Evolutionary conservation across 1,140 invertebrate species (phyloP).

Genomic region (Mycetomoellerius zeteki): DNA sequence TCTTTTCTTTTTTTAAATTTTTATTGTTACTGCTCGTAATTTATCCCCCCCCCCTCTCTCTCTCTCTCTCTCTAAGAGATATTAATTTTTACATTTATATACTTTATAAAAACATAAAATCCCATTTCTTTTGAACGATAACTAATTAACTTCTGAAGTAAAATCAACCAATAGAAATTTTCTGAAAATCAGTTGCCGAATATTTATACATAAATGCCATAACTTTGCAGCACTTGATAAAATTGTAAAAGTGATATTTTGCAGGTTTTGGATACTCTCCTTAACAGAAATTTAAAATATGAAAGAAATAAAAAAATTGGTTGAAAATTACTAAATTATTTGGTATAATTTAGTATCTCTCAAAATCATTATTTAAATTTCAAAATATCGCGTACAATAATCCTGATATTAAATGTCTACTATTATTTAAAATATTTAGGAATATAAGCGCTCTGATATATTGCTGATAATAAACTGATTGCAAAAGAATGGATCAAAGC

Average conservation of each 20-base stretch:
- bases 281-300: not conserved
- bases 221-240: not conserved
- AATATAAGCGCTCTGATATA: not conserved
- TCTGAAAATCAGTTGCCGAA: not conserved
- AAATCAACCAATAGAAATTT: not conserved
- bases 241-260: not conserved
- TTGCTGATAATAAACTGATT: not conserved
- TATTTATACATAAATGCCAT: constrained; percentile 13
- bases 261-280: not conserved
- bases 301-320: not conserved
- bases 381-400: no score
- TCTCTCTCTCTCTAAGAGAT: no score
- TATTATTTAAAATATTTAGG: no score
- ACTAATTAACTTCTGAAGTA: not conserved
- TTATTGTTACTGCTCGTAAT: not conserved
- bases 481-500: constrained; percentile 9
- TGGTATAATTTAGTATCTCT: no score
- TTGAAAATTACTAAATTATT: no score
- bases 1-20: not conserved
- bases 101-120: not conserved
- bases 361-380: no score
- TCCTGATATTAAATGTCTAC: no score
- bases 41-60: no score
- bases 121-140: not conserved
- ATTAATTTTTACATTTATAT: no score